These are phyloP conservation scores for Mesocentrotus franciscanus DNA, from an alignment of 53 echinoderm and acorn worm genomes.

Conservation along the genomic window DNA sequence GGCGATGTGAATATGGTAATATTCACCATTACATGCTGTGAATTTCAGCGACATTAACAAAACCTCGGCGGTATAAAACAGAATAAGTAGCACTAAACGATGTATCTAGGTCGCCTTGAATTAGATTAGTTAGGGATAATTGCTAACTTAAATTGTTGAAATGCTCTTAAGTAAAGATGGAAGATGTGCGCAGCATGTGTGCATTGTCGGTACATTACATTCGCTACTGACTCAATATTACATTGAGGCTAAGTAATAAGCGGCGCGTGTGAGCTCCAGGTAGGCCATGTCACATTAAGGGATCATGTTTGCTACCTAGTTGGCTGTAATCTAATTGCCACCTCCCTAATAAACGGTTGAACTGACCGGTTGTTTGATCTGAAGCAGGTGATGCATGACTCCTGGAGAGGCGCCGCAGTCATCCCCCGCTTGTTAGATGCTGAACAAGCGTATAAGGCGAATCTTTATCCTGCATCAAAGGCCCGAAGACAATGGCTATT, in stretches of 20 bases:
- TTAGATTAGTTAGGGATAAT: not conserved
- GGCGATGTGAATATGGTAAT: too few species aligned
- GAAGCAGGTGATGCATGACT: not conserved
- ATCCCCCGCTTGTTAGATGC: not conserved
- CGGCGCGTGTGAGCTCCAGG: not conserved
- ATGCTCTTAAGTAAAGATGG: not conserved
- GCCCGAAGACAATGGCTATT: constrained; percentile 6
- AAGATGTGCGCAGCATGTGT: not conserved
- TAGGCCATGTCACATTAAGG: not conserved
- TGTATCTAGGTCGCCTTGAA: not conserved
- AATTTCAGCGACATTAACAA: too few species aligned
- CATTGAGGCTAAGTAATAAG: constrained; percentile 16
- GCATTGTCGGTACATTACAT: not conserved
- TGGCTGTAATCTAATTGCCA: not conserved
- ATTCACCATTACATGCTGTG: too few species aligned
- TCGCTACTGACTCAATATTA: not conserved
- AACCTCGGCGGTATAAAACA: not conserved
- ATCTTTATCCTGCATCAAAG: not conserved
- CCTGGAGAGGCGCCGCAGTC: not conserved
- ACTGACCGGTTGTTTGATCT: not conserved
- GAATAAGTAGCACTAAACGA: not conserved
- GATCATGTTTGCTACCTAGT: not conserved
- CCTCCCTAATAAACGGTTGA: not conserved
- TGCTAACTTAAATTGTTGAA: not conserved
- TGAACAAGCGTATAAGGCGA: not conserved